Conservation (phyloP, 2,113 vertebrate species). For the Melanotaenia duboulayi region DNA sequence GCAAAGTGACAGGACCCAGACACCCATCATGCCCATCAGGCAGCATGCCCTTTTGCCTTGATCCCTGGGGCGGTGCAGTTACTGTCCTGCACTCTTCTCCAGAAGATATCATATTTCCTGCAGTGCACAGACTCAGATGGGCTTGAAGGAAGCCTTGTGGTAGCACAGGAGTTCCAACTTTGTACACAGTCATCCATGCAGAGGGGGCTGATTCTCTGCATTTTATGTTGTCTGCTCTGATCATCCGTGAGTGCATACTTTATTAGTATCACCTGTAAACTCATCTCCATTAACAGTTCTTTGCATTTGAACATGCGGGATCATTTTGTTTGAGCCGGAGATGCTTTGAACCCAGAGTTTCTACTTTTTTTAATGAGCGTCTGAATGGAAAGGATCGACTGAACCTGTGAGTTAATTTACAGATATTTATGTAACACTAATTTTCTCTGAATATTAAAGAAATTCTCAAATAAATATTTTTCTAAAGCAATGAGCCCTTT, state of each 20-base stretch:
- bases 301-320: too few relatives aligned
- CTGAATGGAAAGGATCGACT: too few relatives aligned
- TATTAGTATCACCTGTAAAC: slow-evolving; percentile 30
- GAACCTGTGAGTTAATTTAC: too few relatives aligned
- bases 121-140: slow-evolving; percentile 32
- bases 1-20: slow-evolving; percentile 73
- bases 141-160: slow-evolving; percentile 43
- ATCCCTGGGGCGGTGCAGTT: slow-evolving; percentile 66
- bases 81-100: slow-evolving; percentile 54
- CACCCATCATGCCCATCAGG: slow-evolving; percentile 72
- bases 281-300: neutral
- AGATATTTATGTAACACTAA: too few relatives aligned
- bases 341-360: too few relatives aligned
- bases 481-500: too few relatives aligned
- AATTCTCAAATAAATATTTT: too few relatives aligned
- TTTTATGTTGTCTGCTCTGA: slow-evolving; percentile 30
- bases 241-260: slow-evolving; percentile 13
- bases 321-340: too few relatives aligned
- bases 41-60: slow-evolving; percentile 66
- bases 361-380: too few relatives aligned
- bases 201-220: slow-evolving; percentile 17
- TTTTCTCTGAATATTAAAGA: too few relatives aligned
- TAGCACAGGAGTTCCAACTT: slow-evolving; percentile 32
- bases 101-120: slow-evolving; percentile 63
- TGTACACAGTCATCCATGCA: slow-evolving; percentile 41